Conservation (phyloP, 2,113 vertebrate species). For the Pachyramphus minor region DNA sequence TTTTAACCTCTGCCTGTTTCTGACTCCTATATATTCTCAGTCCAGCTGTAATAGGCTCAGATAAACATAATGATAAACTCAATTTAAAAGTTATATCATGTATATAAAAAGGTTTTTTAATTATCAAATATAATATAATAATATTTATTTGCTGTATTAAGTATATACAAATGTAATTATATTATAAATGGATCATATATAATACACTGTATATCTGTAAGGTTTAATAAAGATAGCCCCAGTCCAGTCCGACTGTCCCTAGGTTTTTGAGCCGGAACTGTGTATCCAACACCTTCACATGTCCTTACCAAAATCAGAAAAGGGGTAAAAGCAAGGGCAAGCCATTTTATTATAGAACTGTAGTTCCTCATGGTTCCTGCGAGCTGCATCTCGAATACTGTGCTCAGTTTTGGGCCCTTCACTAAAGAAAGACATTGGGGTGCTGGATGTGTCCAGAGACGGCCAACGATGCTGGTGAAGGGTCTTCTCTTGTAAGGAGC, state of each 20-base stretch:
- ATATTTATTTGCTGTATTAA: not conserved
- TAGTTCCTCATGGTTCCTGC: not conserved
- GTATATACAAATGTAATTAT: not conserved
- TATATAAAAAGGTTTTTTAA: not conserved
- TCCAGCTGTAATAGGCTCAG: not conserved
- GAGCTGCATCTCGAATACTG: not conserved
- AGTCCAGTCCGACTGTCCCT: not conserved
- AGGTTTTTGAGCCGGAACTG: not conserved
- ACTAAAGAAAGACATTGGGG: not conserved
- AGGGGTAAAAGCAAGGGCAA: not conserved
- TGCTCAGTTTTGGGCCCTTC: not conserved
- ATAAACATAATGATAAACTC: not conserved
- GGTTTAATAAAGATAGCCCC: not conserved
- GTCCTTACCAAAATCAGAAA: not conserved
- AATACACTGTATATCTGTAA: not conserved
- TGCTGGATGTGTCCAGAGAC: too few relatives aligned
- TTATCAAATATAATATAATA: not conserved
- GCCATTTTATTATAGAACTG: not conserved
- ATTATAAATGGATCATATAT: not conserved
- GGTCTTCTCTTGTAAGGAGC: too few relatives aligned
- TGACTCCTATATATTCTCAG: not conserved
- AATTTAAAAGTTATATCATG: not conserved
- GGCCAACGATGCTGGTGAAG: too few relatives aligned
- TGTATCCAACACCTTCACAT: not conserved
- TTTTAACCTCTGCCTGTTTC: not conserved